A percentile compares a stretch with the other conserved stretches of the same genome.
Evolutionary conservation across 2,113 vertebrate species (phyloP).

Genomic region (Bucco capensis): DNA sequence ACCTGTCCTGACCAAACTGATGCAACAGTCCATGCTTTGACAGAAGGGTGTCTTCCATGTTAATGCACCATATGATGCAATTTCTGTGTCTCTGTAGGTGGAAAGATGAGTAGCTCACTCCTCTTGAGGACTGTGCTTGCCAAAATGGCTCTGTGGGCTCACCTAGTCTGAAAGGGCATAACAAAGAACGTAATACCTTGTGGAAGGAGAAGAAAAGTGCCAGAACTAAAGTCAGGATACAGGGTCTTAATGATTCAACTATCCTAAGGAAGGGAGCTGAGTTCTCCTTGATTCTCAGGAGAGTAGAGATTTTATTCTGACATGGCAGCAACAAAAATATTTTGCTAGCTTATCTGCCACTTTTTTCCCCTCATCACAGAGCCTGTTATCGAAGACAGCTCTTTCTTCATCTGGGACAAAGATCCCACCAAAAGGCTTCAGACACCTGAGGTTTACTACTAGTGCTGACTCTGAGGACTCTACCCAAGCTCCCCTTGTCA

Average conservation of each 20-base stretch:
- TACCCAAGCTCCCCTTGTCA: conserved; percentile 74
- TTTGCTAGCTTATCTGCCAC: neutral
- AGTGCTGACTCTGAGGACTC: conserved; percentile 35
- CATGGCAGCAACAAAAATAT: neutral
- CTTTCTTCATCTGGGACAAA: conserved; percentile 73
- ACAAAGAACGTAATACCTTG: neutral
- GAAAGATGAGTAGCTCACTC: neutral
- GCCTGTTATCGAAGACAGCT: conserved; percentile 74
- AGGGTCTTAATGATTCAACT: neutral
- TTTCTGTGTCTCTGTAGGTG: neutral
- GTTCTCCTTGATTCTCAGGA: neutral
- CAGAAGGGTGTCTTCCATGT: neutral
- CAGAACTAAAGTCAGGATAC: neutral
- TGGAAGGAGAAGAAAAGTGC: neutral
- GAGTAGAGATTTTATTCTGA: neutral
- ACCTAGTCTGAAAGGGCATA: neutral
- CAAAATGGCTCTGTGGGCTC: neutral
- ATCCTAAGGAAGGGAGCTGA: neutral
- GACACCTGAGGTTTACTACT: conserved; percentile 61
- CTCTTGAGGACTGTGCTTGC: neutral
- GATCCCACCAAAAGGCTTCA: conserved; percentile 48
- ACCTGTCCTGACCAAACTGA: neutral
- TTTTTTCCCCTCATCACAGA: conserved; percentile 62
- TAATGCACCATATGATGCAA: neutral
- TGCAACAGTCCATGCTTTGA: neutral